Conservation (phyloP, 2,113 vertebrate genomes). For the Zosterops pallidus region DNA sequence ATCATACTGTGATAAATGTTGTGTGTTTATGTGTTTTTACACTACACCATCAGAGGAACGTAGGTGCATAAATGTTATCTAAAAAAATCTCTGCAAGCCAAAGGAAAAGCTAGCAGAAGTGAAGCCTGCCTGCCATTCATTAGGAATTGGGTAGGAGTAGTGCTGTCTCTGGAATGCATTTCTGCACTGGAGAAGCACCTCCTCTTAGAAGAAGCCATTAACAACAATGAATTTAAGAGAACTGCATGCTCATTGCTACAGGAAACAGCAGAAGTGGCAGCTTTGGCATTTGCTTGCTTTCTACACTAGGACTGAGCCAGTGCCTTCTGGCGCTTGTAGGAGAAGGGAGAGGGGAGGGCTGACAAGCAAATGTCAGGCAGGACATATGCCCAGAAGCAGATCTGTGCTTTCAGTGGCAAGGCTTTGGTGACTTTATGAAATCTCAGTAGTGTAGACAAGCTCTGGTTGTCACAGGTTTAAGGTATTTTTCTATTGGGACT, state of each 20-base stretch:
- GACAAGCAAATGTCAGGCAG: not conserved
- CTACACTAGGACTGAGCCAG: not conserved
- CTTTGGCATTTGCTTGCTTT: not conserved
- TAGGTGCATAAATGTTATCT: not conserved
- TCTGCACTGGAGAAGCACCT: not conserved
- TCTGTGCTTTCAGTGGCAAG: not conserved
- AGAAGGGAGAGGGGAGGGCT: not conserved
- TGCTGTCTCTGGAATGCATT: not conserved
- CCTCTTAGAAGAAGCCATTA: not conserved
- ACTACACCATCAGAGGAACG: accelerated
- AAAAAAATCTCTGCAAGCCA: not conserved
- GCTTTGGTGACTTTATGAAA: not conserved
- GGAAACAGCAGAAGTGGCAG: not conserved
- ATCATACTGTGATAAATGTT: not conserved
- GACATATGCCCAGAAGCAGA: not conserved
- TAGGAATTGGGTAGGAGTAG: not conserved
- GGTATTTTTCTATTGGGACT: not conserved
- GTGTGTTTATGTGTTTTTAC: not conserved
- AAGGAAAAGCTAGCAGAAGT: not conserved
- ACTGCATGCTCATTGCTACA: accelerated
- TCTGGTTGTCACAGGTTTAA: not conserved
- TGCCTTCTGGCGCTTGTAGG: not conserved
- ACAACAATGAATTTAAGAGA: not conserved
- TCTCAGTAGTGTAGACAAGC: not conserved
- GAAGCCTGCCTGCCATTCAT: not conserved